Percentiles rank a stretch among this genome's conserved stretches.
Conservation (phyloP, 2,888 invertebrate species). For the Rhaphigaster nebulosa region DNA sequence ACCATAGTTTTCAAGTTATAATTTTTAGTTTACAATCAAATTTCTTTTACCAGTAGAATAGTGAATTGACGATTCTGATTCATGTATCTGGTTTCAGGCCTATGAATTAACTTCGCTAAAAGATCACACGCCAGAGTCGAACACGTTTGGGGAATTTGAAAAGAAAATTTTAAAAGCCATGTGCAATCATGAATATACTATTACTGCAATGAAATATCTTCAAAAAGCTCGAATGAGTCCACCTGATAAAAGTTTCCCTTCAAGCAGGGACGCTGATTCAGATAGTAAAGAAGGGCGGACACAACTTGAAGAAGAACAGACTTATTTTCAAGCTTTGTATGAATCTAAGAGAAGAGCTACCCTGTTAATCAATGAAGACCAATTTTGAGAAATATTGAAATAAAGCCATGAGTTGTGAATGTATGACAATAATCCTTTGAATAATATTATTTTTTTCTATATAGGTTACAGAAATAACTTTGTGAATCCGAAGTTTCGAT, state of each 20-base stretch:
- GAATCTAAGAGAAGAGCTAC: conserved; percentile 24
- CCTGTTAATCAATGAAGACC: not conserved
- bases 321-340: not conserved
- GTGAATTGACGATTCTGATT: not conserved
- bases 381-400: not conserved
- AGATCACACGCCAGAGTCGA: not conserved
- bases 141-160: not conserved
- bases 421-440: not conserved
- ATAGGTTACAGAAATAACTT: not conserved
- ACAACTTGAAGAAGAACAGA: not conserved
- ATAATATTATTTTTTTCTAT: not conserved
- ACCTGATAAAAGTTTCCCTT: not conserved
- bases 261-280: not conserved
- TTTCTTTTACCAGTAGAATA: not conserved
- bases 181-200: not conserved
- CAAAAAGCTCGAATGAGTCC: not conserved
- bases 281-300: not conserved
- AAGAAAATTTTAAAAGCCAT: conserved; percentile 3
- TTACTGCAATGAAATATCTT: conserved; percentile 23
- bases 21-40: not conserved
- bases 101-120: not conserved
- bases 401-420: not conserved
- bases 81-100: not conserved
- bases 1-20: not conserved
- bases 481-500: too few species aligned